Evolutionary conservation across 30 jellyfish, hydroid and myxozoan species (phyloP), one percentile per base, ranked within the genome.

Genomic region (Pseudorhiza aurosa): DNA sequence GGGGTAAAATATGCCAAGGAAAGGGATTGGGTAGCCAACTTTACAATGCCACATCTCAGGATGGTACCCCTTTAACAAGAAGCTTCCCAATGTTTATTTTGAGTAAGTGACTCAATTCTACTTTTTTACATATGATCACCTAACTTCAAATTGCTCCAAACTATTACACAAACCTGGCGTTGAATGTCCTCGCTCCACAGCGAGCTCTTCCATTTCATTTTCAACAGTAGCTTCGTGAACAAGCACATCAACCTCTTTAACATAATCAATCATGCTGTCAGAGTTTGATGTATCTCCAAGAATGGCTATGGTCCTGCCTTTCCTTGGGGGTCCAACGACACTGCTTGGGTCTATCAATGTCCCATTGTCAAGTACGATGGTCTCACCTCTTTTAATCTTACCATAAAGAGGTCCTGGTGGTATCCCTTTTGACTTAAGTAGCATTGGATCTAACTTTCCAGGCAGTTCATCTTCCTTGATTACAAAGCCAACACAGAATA

Each of bases 151-250:
- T 24, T 24, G 10, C 10, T n/a, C n/a, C n/a, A n/a, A n/a, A n/a
- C n/a, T n/a, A n/a, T n/a, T n/a, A n/a, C n/a, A n/a, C n/a, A 11
- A 29, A 92, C 98, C 98, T 82, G 98, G 94, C 26, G 98, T 85
- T n/a, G 98, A 92, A 65, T 92, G 98, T 6, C 98, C 98, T 68
- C 88, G 81, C 32, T 80, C 94, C 4, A 85, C 42, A 21, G 97
- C 96, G 39, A 87, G 94, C 14, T 70, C 95, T 37, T 77, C 70
- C 85, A 87, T 77, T 50, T 96, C 94, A 85, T 92, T 83, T 62
- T 92, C 98, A 30, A 65, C 69, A n/a, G 98, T 92, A 25, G 98
- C 75, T 68, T 92, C 98, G 40, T 92, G 98, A 30, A 92, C 91
- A 8, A 92, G 14, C 44, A 85, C 83, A 68, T 85, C 96, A 9